Evolutionary conservation across 2,797 vertebrate genomes (phyloP), one percentile per base, ranked within the genome.

Genomic region (Babyrousa celebensis): DNA sequence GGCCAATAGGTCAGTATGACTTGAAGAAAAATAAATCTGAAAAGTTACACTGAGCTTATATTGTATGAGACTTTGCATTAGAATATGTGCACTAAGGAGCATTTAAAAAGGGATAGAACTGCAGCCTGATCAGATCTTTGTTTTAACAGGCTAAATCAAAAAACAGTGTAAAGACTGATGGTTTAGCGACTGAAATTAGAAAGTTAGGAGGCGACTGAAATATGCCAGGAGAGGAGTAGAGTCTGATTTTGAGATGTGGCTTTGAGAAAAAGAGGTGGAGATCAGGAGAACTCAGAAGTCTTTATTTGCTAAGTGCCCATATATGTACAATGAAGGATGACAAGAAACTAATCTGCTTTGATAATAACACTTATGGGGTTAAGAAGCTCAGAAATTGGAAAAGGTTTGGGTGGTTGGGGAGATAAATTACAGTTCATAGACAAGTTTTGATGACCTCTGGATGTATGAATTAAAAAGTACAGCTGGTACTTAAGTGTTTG

Each of bases 11-110:
- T 74, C 29, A 94, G 20, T 84, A 60, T 88, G 36, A 71, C 43
- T 36, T 56, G 5, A 48, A 91, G 32, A 56, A 88, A 94, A 78
- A 67, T 65, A 74, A 92, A 60, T 36, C 58, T 79, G 43, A 84
- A 67, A 79, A 79, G 10, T 58, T 67, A 63, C 7, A 62, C 32
- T 21, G 8, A 43, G 25, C 21, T 86, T 62, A 40, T 58, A 65
- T 48, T 67, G 6, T 54, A 75, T 56, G 20, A 85, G 6, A 43
- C 17, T 89, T 89, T 29, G 8, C 58, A 36, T 83, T 48, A 91
- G n/a, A 91, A n/a, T 80, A 67, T 74, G 23, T 36, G 20, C 2
- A 36, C 14, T 48, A 89, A 18, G 18, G 12, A 62, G 29, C 54
- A 25, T 74, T 63, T 40, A 48, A 54, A 15, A 88, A n/a, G 54